Evolutionary conservation across 2,113 vertebrate species (phyloP), one percentile per base, ranked within the genome.

Genomic region (Centropus unirufus): DNA sequence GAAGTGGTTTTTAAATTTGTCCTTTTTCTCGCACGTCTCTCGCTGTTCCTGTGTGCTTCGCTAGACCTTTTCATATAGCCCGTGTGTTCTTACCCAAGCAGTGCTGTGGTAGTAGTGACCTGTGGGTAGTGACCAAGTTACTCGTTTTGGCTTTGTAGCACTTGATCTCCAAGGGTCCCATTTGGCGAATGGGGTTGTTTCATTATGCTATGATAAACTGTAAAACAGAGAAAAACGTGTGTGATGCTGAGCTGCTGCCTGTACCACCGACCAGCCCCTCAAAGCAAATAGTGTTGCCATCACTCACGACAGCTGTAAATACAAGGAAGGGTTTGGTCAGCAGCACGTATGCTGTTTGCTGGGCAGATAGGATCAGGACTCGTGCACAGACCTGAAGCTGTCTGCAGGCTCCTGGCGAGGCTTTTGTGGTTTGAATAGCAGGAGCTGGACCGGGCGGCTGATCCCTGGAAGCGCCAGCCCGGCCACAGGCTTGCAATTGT

Each of bases 251-350:
- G n/a, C 67, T 36, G n/a, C 32, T 0, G 8, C 81, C 51, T 83
- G 68, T 27, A 16, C 21, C 21, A 16, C 49, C 9, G 12, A 18
- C 80, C 6, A 51, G 30, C 64, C 93, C 44, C 73, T 72, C 61
- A 10, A 23, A 39, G 68, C 23, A 26, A 69, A 19, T 9, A 46
- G 51, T 87, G 84, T 72, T 92, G 79, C 91, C 83, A 90, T 87
- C 66, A 2, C 61, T 94, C 21, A 3, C 32, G 21, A 29, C 61
- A 77, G 68, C 94, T 98, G 98, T 98, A 98, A 98, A 98, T 98
- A 95, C 91, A 96, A 98, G 99, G 99, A 99, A 99, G 99, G 98
- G 98, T 97, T 99, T 98, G 99, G 98, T 97, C 98, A 96, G 95
- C 87, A 98, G 96, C 97, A 97, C 97, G 42, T 97, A 96, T 97